Percentiles rank a stretch among this genome's conserved stretches.
Evolutionary conservation across 2,888 invertebrate genomes (phyloP).

Genomic region (Bursaphelenchus okinawaensis): DNA sequence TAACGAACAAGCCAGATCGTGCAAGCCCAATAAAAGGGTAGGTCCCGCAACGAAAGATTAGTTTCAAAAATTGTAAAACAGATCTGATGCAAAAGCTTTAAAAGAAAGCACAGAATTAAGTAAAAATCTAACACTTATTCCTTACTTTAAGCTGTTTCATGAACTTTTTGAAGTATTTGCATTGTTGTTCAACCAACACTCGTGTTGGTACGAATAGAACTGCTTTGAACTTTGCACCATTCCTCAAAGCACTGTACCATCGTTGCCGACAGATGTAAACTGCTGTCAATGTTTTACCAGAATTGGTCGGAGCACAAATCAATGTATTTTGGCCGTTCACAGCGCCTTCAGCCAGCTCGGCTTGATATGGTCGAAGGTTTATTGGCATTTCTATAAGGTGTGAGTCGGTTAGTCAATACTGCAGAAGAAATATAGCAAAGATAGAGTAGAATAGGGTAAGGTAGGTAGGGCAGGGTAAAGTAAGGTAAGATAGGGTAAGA

Average conservation of each 20-base stretch:
- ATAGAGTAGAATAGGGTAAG: too few species aligned
- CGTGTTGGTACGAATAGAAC: background rate
- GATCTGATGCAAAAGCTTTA: too few species aligned
- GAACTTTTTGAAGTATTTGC: background rate
- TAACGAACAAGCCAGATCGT: too few species aligned
- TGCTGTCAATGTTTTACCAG: background rate
- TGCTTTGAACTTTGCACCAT: background rate
- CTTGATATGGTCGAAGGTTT: background rate
- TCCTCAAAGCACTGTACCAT: background rate
- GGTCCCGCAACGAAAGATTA: too few species aligned
- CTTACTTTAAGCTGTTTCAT: background rate
- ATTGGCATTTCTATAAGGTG: background rate
- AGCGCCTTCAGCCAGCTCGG: background rate
- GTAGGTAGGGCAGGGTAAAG: too few species aligned
- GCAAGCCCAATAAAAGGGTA: too few species aligned
- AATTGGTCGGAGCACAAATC: background rate
- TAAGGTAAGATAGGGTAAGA: too few species aligned
- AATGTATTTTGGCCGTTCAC: background rate
- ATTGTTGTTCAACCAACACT: background rate
- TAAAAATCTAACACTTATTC: too few species aligned
- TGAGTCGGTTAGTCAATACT: too few species aligned
- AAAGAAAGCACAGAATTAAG: too few species aligned
- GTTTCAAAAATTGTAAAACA: too few species aligned
- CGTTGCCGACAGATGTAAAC: background rate
- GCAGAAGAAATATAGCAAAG: too few species aligned